Conservation (phyloP, 2,888 invertebrate genomes). For the Plagiodera versicolora region DNA sequence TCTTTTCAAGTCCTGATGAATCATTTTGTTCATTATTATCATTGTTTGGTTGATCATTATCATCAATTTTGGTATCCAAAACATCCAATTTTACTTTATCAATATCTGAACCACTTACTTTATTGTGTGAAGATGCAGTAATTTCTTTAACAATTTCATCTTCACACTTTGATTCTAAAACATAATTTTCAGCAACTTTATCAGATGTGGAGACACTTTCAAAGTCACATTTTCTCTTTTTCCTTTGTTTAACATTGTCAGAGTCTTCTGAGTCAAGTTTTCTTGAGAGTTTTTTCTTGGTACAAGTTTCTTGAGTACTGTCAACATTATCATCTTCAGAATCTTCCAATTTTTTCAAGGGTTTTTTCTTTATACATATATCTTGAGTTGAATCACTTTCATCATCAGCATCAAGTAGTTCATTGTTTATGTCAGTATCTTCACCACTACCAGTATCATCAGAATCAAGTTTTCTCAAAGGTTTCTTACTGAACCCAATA, state of each 20-base stretch:
- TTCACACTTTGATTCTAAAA: slow-evolving; percentile 21
- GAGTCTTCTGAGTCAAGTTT: slow-evolving; percentile 4
- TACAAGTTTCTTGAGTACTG: not conserved
- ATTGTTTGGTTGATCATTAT: slow-evolving; percentile 8
- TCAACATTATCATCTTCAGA: slow-evolving; percentile 1
- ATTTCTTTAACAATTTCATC: slow-evolving; percentile 11
- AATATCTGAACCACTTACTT: slow-evolving; percentile 8
- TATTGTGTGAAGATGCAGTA: not conserved
- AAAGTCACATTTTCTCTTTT: too few species aligned
- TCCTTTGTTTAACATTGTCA: slow-evolving; percentile 11
- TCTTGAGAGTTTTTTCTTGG: slow-evolving; percentile 10
- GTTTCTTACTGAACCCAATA: slow-evolving; percentile 14
- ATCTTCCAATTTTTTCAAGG: slow-evolving; percentile 19
- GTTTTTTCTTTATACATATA: slow-evolving; percentile 16
- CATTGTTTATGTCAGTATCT: slow-evolving; percentile 1
- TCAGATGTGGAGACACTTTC: not conserved
- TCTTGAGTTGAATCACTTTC: slow-evolving; percentile 11
- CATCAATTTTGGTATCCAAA: slow-evolving; percentile 35
- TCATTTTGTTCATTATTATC: slow-evolving; percentile 20
- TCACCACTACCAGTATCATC: slow-evolving; percentile 14
- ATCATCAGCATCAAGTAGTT: slow-evolving; percentile 1
- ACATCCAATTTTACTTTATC: slow-evolving; percentile 14
- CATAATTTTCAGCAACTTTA: not conserved
- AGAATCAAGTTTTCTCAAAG: slow-evolving; percentile 1
- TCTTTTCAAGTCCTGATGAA: not conserved